Evolutionary conservation across 2,113 vertebrate genomes (phyloP).

Genomic region (Tragelaphus buxtoni): DNA sequence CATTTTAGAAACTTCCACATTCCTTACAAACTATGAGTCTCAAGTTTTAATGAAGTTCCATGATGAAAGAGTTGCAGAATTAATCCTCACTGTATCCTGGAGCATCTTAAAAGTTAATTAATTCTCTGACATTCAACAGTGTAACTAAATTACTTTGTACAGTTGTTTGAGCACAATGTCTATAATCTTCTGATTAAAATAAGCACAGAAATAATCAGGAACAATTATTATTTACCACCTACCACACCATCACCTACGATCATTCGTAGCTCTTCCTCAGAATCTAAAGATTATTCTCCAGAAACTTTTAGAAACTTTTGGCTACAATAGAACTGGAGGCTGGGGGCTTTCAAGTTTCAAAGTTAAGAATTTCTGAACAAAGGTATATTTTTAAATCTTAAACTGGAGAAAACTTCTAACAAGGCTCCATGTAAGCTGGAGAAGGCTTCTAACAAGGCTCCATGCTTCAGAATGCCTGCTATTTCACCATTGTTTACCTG

Average conservation of each 20-base stretch:
- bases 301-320: not conserved
- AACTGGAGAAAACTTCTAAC: conserved; percentile 18
- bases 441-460: conserved; percentile 17
- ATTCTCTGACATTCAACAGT: conserved; percentile 62
- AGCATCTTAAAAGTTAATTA: conserved; percentile 62
- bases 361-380: conserved; percentile 17
- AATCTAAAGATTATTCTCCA: not conserved
- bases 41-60: conserved; percentile 40
- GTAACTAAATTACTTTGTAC: conserved; percentile 42
- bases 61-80: conserved; percentile 43
- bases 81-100: not conserved
- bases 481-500: conserved; percentile 57
- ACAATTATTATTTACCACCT: conserved; percentile 27
- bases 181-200: conserved; percentile 58
- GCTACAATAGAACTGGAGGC: not conserved
- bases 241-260: not conserved
- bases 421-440: conserved; percentile 12
- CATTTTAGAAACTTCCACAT: not conserved
- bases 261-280: not conserved
- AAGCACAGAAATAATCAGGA: not conserved
- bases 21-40: conserved; percentile 3
- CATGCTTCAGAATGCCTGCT: conserved; percentile 45
- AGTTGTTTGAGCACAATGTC: conserved; percentile 47
- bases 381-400: not conserved
- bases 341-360: not conserved